Conservation (phyloP, 2,113 vertebrate species). For the Chamaetylas fuelleborni region DNA sequence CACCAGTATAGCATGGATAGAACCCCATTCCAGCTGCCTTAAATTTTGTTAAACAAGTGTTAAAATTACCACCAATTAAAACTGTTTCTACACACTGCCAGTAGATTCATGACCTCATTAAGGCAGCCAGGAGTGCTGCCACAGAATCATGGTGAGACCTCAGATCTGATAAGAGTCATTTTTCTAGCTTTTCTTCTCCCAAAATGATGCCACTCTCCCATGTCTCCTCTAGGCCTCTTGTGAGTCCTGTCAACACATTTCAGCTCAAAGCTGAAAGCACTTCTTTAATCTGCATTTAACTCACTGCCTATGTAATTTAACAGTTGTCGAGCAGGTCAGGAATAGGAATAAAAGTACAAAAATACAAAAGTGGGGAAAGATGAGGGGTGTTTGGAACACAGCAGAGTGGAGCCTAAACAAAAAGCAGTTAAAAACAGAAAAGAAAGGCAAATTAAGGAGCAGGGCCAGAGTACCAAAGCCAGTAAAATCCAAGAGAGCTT, state of each 20-base stretch:
- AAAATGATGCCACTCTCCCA: neutral
- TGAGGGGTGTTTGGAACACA: neutral
- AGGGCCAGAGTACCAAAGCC: neutral
- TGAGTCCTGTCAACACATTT: conserved; percentile 57
- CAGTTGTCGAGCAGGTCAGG: conserved; percentile 33
- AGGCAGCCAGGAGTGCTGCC: neutral
- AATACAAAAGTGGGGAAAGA: neutral
- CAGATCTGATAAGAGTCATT: neutral
- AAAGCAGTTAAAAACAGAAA: neutral
- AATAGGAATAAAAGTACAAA: conserved; percentile 30
- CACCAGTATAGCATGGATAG: neutral
- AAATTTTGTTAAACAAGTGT: neutral
- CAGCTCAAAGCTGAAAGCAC: conserved; percentile 1
- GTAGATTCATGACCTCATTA: neutral
- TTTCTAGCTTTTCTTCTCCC: neutral
- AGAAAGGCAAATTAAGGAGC: neutral
- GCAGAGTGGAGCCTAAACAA: neutral
- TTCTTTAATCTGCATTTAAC: conserved; percentile 34
- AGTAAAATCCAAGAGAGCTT: neutral
- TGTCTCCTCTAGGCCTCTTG: conserved; percentile 3
- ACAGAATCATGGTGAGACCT: neutral
- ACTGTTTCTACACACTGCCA: neutral
- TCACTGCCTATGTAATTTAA: conserved; percentile 29
- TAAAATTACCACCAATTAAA: conserved; percentile 20
- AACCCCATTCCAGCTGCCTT: neutral